Conservation (phyloP, 2,113 vertebrate species). For the Ceyx margarethae region DNA sequence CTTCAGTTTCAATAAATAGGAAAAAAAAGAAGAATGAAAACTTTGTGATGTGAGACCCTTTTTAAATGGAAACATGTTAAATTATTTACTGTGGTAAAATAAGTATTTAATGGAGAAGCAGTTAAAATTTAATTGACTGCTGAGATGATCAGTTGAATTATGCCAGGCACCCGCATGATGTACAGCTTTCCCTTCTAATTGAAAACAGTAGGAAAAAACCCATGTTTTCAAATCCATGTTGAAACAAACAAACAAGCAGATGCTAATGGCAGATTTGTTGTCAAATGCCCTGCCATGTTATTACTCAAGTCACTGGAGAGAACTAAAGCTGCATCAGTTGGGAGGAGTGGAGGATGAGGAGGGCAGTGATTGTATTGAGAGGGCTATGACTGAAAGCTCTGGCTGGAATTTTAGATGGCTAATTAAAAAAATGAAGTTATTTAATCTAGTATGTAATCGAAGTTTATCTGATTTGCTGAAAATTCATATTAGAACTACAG, state of each 20-base stretch:
- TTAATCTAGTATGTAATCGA: neutral
- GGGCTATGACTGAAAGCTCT: neutral
- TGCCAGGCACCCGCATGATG: neutral
- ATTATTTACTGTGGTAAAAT: constrained; percentile 57
- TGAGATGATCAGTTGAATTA: constrained; percentile 30
- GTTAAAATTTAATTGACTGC: constrained; percentile 58
- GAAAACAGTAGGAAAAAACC: neutral
- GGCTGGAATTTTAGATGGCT: neutral
- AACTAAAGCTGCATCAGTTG: neutral
- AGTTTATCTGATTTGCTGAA: neutral
- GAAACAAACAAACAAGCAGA: neutral
- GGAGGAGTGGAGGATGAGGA: neutral
- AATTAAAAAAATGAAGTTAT: neutral
- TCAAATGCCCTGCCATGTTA: neutral
- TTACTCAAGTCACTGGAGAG: neutral
- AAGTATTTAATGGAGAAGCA: constrained; percentile 44
- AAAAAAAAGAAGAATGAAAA: constrained; percentile 42
- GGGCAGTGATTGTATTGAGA: neutral
- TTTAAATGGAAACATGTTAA: neutral
- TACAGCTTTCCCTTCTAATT: neutral
- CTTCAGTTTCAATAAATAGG: neutral
- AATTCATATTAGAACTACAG: neutral
- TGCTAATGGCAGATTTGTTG: neutral
- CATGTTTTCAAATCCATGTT: neutral
- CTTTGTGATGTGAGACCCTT: constrained; percentile 33